Conservation (phyloP, 1,140 invertebrate genomes). For the Pteromalus puparum region DNA sequence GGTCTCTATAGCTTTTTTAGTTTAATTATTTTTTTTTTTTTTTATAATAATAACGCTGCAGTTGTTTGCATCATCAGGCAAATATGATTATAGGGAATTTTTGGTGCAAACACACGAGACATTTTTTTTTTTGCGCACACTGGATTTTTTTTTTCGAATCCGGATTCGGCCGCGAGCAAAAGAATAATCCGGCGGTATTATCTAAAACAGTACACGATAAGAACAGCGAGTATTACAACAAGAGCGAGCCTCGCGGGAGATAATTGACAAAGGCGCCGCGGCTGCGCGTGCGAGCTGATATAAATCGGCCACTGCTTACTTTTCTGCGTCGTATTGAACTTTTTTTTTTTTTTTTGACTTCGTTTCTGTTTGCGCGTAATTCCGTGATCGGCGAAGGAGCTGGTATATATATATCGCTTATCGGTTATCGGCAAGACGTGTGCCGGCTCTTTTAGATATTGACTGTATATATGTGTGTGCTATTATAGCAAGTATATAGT, state of each 20-base stretch:
- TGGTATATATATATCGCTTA: not conserved
- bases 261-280: slow-evolving; percentile 28
- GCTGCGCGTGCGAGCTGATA: not conserved
- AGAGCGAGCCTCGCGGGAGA: not conserved
- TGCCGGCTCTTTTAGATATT: not conserved
- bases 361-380: not conserved
- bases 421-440: not conserved
- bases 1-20: no score
- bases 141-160: not conserved
- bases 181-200: not conserved
- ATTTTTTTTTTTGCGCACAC: no score
- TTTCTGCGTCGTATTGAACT: not conserved
- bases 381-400: not conserved
- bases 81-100: no score
- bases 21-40: no score
- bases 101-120: no score
- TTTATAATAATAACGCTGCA: no score
- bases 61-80: no score
- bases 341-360: not conserved
- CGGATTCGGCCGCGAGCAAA: not conserved
- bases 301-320: not conserved
- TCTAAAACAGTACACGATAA: slow-evolving; percentile 42
- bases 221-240: not conserved
- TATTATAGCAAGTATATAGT: not conserved
- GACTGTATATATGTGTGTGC: no score